Percentiles rank a stretch among this genome's conserved stretches.
Evolutionary conservation across 2,797 vertebrate species (phyloP).

Genomic region (Orestias chungarensis): DNA sequence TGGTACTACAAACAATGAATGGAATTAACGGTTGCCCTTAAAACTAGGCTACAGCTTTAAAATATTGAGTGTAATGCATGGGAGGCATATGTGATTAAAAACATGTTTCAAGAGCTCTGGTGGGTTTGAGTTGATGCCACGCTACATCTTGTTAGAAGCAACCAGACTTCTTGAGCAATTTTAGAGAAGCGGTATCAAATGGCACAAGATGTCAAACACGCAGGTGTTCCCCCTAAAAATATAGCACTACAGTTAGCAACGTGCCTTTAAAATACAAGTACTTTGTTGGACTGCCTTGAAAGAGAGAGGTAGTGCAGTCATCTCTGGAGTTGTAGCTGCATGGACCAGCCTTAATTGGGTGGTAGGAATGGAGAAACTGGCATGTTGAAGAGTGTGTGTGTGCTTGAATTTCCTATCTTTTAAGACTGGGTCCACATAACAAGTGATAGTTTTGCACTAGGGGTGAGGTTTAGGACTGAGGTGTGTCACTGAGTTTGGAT

Average conservation of each 20-base stretch:
- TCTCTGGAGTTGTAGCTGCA: constrained; percentile 71
- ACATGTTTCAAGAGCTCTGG: constrained; percentile 25
- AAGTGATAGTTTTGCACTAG: no score
- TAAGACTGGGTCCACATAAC: no score
- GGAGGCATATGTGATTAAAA: constrained; percentile 23
- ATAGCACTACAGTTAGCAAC: constrained; percentile 61
- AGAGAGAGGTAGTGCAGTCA: constrained; percentile 64
- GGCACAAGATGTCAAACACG: constrained; percentile 68
- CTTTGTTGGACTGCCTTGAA: constrained; percentile 69
- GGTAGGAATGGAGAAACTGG: constrained; percentile 70
- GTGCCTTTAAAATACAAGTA: constrained; percentile 72
- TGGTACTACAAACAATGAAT: constrained; percentile 5
- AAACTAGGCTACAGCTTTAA: constrained; percentile 24
- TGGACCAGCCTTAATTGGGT: constrained; percentile 79
- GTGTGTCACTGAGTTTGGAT: no score
- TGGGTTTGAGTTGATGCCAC: constrained; percentile 57
- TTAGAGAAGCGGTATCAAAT: constrained; percentile 55
- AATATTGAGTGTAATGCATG: constrained; percentile 13
- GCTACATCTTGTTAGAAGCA: constrained; percentile 54
- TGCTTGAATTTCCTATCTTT: no score
- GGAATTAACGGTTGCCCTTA: constrained; percentile 19
- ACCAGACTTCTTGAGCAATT: constrained; percentile 55
- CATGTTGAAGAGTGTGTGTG: constrained; percentile 52
- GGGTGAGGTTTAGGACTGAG: no score
- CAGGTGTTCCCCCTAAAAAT: constrained; percentile 68